Evolutionary conservation across 2,888 invertebrate species (phyloP), one percentile per base, ranked within the genome.

Genomic region (Sarcophaga subvicina): DNA sequence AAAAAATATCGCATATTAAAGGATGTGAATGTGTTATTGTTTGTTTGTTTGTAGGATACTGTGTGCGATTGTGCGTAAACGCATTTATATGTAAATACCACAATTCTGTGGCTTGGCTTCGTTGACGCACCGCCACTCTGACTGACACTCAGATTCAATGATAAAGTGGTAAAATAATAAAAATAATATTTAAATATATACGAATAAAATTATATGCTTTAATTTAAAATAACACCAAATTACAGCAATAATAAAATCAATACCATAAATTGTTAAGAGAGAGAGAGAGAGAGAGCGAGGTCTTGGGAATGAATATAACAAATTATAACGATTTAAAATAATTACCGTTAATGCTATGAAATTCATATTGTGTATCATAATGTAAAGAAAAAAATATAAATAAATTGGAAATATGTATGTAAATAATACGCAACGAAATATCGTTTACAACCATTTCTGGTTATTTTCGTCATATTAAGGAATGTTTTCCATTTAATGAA

Each of bases 281-380:
- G 37, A 37, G 6, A 27, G 27, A 27, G 27, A 27, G 37, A 6
- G 37, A 37, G 6, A 37, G 1, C 66, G 20, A 11, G 63, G 27
- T 69, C 47, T 63, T 49, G 49, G n/a, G 60, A 77, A 59, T 4
- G 45, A 22, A 69, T 20, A 64, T n/a, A 64, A 72, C 27, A 82
- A 77, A 77, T 78, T 62, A 67, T 78, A 72, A 78, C 83, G 72
- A 83, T 83, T 78, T 83, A 69, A 83, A 83, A 83, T 73, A 78
- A 83, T 83, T 78, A 78, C 72, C 59, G 49, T 72, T 67, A 83
- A 83, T 67, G 45, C 83, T 71, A 73, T 83, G 60, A 77, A 64
- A 76, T 64, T 67, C 37, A 71, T 63, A 70, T 12, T 69, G 10
- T 70, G 37, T 0, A 27, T 27, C 27, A 27, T 5, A 37, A 37